Conservation (phyloP, 2,888 invertebrate species). For the Orthonychiurus folsomi region DNA sequence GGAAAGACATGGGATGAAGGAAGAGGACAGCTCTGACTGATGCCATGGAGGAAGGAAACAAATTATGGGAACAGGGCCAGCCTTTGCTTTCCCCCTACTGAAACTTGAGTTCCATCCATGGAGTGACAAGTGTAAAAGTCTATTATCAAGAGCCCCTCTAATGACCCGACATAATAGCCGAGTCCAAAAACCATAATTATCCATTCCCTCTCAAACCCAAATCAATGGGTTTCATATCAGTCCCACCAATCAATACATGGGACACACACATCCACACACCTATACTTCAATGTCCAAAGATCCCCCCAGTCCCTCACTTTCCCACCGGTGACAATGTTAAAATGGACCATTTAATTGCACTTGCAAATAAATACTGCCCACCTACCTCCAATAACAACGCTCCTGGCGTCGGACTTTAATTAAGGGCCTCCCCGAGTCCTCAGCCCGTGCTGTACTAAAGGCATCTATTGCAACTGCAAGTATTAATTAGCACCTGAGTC, state of each 20-base stretch:
- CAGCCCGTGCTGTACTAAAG: no score
- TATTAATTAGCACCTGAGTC: no score
- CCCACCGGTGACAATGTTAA: not conserved
- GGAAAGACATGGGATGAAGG: no score
- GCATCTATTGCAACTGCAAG: no score
- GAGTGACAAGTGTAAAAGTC: conserved; percentile 13
- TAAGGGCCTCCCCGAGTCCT: no score
- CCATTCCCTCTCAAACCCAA: conserved; percentile 1
- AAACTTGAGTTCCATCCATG: no score
- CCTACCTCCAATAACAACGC: no score
- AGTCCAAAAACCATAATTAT: conserved; percentile 5
- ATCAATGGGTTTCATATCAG: not conserved
- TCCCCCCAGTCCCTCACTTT: not conserved
- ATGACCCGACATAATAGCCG: not conserved
- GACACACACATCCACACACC: not conserved
- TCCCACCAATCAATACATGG: not conserved
- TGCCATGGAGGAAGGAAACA: not conserved
- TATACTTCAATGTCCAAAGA: not conserved
- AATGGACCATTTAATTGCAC: not conserved
- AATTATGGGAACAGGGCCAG: not conserved
- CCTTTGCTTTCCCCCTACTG: not conserved
- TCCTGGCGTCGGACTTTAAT: no score
- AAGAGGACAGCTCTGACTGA: no score
- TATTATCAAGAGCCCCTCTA: conserved; percentile 1
- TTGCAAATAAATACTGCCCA: not conserved